These are phyloP conservation scores for Netelia fuscicornis DNA, from an alignment of 2,888 invertebrate genomes.

Conservation along the genomic window DNA sequence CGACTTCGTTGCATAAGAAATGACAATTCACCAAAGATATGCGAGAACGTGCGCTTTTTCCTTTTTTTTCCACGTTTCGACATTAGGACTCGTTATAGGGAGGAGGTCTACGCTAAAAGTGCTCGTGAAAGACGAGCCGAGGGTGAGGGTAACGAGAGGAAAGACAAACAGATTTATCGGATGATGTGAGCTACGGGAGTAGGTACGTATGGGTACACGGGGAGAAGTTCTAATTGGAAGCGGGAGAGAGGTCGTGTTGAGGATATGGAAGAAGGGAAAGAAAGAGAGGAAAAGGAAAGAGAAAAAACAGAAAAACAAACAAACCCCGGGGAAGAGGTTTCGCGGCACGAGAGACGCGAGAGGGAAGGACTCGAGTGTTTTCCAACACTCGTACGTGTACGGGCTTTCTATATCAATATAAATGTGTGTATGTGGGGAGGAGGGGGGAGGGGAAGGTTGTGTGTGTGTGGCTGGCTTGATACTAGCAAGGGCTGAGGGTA, in stretches of 20 bases:
- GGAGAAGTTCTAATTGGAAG: slow-evolving; percentile 71
- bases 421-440: no score
- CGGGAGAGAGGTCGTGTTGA: slow-evolving; percentile 38
- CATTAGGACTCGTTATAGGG: slow-evolving; percentile 16
- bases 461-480: neutral
- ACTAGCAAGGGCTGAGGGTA: neutral
- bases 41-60: neutral
- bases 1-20: neutral
- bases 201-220: neutral
- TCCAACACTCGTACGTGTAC: neutral
- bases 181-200: slow-evolving; percentile 23
- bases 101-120: neutral
- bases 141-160: slow-evolving; percentile 28
- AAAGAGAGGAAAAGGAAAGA: neutral
- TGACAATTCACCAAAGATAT: slow-evolving; percentile 3
- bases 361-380: slow-evolving; percentile 16
- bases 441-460: no score
- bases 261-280: slow-evolving; percentile 8
- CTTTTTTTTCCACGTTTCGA: neutral
- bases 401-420: no score
- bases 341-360: neutral
- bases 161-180: slow-evolving; percentile 61
- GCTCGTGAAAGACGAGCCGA: neutral
- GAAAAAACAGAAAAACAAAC: neutral
- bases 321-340: neutral